Percentiles rank a stretch among this genome's conserved stretches.
Evolutionary conservation across 2,113 vertebrate species (phyloP).

Genomic region (Gymnarchus niloticus): DNA sequence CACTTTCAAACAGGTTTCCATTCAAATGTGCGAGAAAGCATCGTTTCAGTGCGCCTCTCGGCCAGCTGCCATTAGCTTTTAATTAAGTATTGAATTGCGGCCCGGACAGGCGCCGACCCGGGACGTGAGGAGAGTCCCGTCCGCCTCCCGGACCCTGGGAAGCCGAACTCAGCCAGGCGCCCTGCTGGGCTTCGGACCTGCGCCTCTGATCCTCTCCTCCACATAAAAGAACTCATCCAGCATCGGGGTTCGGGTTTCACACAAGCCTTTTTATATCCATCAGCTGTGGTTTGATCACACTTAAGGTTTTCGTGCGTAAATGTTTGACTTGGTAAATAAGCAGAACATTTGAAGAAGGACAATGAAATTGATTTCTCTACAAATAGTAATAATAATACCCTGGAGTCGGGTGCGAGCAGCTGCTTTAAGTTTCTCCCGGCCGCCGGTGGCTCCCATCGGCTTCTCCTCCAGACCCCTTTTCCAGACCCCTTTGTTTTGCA

Average conservation of each 20-base stretch:
- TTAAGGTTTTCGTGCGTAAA: too few species aligned
- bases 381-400: too few species aligned
- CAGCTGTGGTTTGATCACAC: too few species aligned
- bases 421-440: constrained; percentile 53
- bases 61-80: constrained; percentile 80
- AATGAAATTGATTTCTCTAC: too few species aligned
- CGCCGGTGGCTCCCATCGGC: constrained; percentile 51
- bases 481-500: constrained; percentile 65
- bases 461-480: constrained; percentile 51
- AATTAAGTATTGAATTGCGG: constrained; percentile 77
- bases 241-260: too few species aligned
- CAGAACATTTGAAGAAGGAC: too few species aligned
- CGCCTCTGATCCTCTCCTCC: neutral
- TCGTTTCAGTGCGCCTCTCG: constrained; percentile 73
- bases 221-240: too few species aligned
- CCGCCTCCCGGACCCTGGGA: constrained; percentile 37
- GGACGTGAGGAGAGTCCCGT: constrained; percentile 71
- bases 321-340: too few species aligned
- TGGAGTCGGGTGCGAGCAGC: neutral
- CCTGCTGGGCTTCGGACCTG: constrained; percentile 19
- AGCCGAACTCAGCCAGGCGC: constrained; percentile 7
- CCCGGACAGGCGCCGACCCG: constrained; percentile 55
- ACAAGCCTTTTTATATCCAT: too few species aligned
- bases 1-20: constrained; percentile 77
- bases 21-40: constrained; percentile 81